phyloP scores from a whole-genome alignment of 2,888 invertebrate genomes.

The Atrina japonica region DNA sequence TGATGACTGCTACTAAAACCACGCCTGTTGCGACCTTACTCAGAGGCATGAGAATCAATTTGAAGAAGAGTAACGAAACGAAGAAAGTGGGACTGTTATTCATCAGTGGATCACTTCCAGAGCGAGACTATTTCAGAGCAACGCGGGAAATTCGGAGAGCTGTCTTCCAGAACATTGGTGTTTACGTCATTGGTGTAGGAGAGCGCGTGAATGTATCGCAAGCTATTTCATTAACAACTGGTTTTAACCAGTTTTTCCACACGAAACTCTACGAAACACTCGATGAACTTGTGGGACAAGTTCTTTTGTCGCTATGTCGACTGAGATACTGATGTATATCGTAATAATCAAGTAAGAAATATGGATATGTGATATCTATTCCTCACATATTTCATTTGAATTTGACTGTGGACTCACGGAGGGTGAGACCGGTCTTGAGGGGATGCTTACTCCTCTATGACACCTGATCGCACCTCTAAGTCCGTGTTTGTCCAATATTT shows the following conservation, averaged over 20 bases:
- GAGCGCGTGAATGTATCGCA: slow-evolving; percentile 38
- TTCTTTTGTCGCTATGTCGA: slow-evolving; percentile 42
- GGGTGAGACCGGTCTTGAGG: no score
- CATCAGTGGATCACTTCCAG: slow-evolving; percentile 38
- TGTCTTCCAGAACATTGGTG: slow-evolving; percentile 46
- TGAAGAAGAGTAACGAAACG: slow-evolving; percentile 34
- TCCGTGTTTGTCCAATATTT: no score
- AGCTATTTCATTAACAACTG: slow-evolving; percentile 37
- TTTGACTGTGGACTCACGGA: no score
- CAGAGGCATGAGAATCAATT: slow-evolving; percentile 48
- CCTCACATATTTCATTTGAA: no score
- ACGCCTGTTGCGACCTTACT: slow-evolving; percentile 24
- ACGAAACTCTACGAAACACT: slow-evolving; percentile 41
- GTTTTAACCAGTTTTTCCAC: slow-evolving; percentile 37
- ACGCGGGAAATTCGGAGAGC: slow-evolving; percentile 48
- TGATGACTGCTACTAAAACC: not conserved
- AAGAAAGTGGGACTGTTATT: slow-evolving; percentile 46
- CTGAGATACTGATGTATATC: not conserved
- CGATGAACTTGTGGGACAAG: slow-evolving; percentile 19
- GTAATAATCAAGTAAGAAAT: no score
- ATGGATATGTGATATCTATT: no score
- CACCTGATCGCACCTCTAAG: no score
- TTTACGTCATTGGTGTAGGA: slow-evolving; percentile 60
- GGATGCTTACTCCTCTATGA: no score
- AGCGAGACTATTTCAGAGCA: slow-evolving; percentile 40